Evolutionary conservation across 2,888 invertebrate species (phyloP), one percentile per base, ranked within the genome.

Genomic region (Drosophila colorata): DNA sequence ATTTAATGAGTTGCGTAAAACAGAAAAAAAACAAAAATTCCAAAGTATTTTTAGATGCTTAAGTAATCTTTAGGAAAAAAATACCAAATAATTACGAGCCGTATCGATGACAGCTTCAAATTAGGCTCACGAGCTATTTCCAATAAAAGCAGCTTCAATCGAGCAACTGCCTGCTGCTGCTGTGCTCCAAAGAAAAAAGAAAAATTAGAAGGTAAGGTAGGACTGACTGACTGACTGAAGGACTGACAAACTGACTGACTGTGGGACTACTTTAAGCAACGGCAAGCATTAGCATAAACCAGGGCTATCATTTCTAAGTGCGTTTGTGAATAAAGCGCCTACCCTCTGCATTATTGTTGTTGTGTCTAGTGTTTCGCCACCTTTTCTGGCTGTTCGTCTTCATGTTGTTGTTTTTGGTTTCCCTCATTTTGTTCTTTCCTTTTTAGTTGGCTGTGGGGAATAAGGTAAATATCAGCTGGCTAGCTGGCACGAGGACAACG

Each of bases 381-480:
- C 44, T 56, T 67, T 60, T 38, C 13, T 46, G 31, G 14, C 20
- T 18, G 16, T 13, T 35, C 28, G 8, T 28, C n/a, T 33, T 44
- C 33, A 53, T 47, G 38, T 49, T 56, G 20, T 13, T 43, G 4
- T 43, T 49, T 51, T 38, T 35, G n/a, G 44, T 25, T 46, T 41
- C 0, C n/a, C 35, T 37, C 40, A 38, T 47, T 28, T 35, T 46
- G 31, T 37, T 23, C n/a, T 41, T 57, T 41, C 31, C 41, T 37
- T 56, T 57, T 56, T 44, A 16, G 37, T 20, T 74, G 56, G 48
- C 58, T 58, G 44, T 57, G 58, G 83, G 76, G 72, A 79, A 79
- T 72, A 74, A 68, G 87, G 85, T 68, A 85, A 87, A 87, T 85
- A 86, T 83, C 88, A 83, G 80, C 88, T 88, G 76, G 61, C 66